These are phyloP conservation scores for Sinocyclocheilus anshuiensis DNA, from an alignment of 2,113 vertebrate species.

Conservation along the genomic window DNA sequence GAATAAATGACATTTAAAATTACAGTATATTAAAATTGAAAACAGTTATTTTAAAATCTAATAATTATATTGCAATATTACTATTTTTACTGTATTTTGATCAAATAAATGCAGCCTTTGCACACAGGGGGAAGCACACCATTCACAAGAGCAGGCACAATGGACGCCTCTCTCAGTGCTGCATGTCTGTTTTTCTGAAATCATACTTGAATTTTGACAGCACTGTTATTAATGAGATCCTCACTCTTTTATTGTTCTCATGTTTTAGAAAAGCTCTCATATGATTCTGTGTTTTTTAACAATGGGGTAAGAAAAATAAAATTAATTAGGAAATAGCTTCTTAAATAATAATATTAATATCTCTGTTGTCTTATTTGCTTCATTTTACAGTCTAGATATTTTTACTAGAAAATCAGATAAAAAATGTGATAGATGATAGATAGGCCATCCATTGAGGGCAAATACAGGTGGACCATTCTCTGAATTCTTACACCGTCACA, in stretches of 20 bases:
- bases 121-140: constrained; percentile 34
- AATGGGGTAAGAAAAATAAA: too few species aligned
- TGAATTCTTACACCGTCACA: constrained; percentile 15
- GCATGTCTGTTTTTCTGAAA: constrained; percentile 54
- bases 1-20: too few species aligned
- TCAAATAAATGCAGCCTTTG: too few species aligned
- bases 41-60: too few species aligned
- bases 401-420: not conserved
- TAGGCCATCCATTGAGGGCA: not conserved
- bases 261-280: not conserved
- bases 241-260: constrained; percentile 46
- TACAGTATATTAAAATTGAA: too few species aligned
- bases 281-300: not conserved
- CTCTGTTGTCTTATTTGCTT: not conserved
- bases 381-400: not conserved
- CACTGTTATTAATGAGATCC: constrained; percentile 55
- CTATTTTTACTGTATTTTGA: too few species aligned
- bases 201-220: constrained; percentile 54
- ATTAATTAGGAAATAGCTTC: too few species aligned
- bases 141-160: constrained; percentile 52
- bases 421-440: not conserved
- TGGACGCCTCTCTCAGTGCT: constrained; percentile 50
- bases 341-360: too few species aligned
- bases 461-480: constrained; percentile 32
- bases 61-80: too few species aligned